Conservation (phyloP, 2,888 invertebrate species). For the Bugulina stolonifera region DNA sequence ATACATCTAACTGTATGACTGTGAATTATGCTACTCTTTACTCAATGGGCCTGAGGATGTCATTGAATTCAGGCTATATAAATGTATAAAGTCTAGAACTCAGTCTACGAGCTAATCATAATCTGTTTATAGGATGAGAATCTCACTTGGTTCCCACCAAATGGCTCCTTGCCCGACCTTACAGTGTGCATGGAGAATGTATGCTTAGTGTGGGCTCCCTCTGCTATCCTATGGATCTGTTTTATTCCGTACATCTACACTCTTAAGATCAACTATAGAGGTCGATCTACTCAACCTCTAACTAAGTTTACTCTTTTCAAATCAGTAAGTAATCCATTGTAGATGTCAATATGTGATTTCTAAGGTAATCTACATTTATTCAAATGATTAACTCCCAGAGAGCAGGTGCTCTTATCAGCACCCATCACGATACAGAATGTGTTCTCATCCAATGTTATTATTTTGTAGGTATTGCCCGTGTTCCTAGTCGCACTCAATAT, state of each 20-base stretch:
- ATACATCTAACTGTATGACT: too few species aligned
- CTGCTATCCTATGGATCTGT: neutral
- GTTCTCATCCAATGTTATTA: too few species aligned
- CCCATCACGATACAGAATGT: too few species aligned
- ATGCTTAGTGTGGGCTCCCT: neutral
- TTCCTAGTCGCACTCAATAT: neutral
- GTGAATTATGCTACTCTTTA: too few species aligned
- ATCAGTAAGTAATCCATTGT: conserved; percentile 4
- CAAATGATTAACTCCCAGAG: too few species aligned
- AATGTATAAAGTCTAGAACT: too few species aligned
- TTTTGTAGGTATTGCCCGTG: neutral
- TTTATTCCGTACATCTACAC: neutral
- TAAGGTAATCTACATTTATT: too few species aligned
- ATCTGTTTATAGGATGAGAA: conserved; percentile 1
- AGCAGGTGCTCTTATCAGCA: too few species aligned
- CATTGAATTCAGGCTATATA: too few species aligned
- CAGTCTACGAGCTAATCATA: too few species aligned
- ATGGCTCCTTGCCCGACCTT: conserved; percentile 5
- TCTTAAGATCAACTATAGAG: neutral
- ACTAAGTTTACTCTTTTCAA: neutral
- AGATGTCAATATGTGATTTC: neutral
- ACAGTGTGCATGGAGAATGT: conserved; percentile 18
- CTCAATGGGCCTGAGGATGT: too few species aligned
- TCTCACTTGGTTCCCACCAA: neutral
- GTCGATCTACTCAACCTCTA: neutral